Evolutionary conservation across 2,888 invertebrate species (phyloP).

Genomic region (Parnassius smintheus): DNA sequence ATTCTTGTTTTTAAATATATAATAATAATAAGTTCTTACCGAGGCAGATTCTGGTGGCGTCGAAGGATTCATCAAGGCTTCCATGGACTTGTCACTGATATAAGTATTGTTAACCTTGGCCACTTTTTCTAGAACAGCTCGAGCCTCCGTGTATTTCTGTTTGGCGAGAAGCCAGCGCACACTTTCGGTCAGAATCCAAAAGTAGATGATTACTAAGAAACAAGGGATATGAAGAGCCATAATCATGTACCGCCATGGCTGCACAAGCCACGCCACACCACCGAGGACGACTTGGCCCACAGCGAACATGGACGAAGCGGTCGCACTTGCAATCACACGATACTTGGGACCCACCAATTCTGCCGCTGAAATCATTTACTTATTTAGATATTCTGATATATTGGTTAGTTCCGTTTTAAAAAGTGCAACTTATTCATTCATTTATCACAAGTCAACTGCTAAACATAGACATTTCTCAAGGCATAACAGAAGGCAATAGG

Average conservation of each 20-base stretch:
- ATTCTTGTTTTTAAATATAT: too few species aligned
- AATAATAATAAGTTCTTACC: constrained; percentile 3
- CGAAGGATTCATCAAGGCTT: constrained; percentile 55
- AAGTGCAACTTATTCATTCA: too few species aligned
- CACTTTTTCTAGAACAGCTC: constrained; percentile 80
- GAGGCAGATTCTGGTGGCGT: not conserved
- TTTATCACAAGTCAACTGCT: too few species aligned
- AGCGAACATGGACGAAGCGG: constrained; percentile 86
- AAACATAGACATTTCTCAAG: too few species aligned
- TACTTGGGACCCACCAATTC: constrained; percentile 89
- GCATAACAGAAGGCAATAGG: too few species aligned
- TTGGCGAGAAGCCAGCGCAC: constrained; percentile 89
- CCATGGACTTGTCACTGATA: constrained; percentile 77
- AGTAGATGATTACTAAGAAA: constrained; percentile 83
- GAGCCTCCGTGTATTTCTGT: constrained; percentile 82
- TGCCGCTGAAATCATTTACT: constrained; percentile 50
- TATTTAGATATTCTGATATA: not conserved
- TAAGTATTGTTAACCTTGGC: constrained; percentile 82
- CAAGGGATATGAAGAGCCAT: constrained; percentile 85
- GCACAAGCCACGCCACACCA: constrained; percentile 83
- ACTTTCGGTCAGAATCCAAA: constrained; percentile 84
- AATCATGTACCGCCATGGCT: constrained; percentile 85
- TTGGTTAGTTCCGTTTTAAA: too few species aligned
- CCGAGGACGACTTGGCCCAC: constrained; percentile 86
- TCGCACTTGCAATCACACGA: constrained; percentile 85